Evolutionary conservation across 2,888 invertebrate species (phyloP).

Genomic region (Ramazzottius varieornatus): DNA sequence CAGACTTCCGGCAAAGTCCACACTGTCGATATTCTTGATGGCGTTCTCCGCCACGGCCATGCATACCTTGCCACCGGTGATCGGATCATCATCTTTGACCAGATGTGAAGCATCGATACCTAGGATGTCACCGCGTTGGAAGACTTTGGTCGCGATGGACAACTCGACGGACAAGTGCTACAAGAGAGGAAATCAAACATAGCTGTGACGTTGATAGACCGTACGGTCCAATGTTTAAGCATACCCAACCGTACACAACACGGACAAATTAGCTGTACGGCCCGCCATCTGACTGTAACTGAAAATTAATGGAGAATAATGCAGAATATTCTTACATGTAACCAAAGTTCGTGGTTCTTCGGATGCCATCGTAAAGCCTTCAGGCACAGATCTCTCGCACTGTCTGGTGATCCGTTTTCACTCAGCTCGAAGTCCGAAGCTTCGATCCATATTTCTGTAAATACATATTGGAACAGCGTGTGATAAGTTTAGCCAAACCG

Average conservation of each 20-base stretch:
- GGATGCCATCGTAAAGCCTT: not conserved
- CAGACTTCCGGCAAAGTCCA: not conserved
- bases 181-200: too few species aligned
- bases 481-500: too few species aligned
- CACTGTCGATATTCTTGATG: not conserved
- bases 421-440: not conserved
- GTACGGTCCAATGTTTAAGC: too few species aligned
- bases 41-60: not conserved
- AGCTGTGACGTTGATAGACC: too few species aligned
- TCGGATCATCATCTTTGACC: not conserved
- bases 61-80: not conserved
- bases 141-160: not conserved
- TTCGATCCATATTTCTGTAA: not conserved
- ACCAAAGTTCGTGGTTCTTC: not conserved
- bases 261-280: too few species aligned
- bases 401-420: not conserved
- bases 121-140: not conserved
- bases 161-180: not conserved
- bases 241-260: too few species aligned
- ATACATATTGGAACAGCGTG: too few species aligned
- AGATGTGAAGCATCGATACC: not conserved
- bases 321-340: not conserved
- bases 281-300: not conserved
- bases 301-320: not conserved
- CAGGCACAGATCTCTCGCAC: not conserved